Base-by-base conservation (phyloP, 2,888 invertebrate genomes). In the Acanthosepion pharaonis region DNA sequence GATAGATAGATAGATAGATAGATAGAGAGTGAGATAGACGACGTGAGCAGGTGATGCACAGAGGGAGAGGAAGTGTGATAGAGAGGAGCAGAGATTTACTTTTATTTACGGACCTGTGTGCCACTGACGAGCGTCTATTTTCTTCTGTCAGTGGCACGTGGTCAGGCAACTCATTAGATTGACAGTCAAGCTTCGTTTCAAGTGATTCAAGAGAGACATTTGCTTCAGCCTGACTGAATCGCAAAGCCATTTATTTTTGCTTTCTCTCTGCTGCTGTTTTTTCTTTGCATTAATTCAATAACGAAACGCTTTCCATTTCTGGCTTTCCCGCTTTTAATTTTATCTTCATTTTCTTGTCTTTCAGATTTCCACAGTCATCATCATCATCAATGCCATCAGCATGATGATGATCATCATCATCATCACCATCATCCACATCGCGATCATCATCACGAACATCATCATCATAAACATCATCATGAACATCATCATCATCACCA, bases 91-190 rank as follows among this genome's bases (percentile, higher is more conserved):
- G n/a, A 3, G n/a, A 2, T n/a, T 23, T 23, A 59, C 23, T 59
- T 59, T 6, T 20, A 23, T 6, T 23, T 59, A 23, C 20, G 11
- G 78, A n/a, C 59, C 59, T 78, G 33, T 78, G 78, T n/a, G n/a
- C n/a, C 15, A 2, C 4, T n/a, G 78, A 15, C 15, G 15, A n/a
- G 1, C 78, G n/a, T 15, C 78, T 18, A 78, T 33, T 59, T 78
- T n/a, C 78, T 78, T 78, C n/a, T 78, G 78, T 78, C 78, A 78
- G n/a, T 78, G 78, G 78, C 78, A 78, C n/a, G 78, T 78, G 78
- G n/a, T 78, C n/a, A n/a, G n/a, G 78, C 78, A 78, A 78, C n/a
- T 78, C n/a, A 78, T 78, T 78, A 78, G 78, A 78, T 78, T 78
- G 78, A 78, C 78, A n/a, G n/a, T 78, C 78, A 78, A 78, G 28